phyloP scores from a whole-genome alignment of 2,888 invertebrate genomes.

The Ethmia dodecea region DNA sequence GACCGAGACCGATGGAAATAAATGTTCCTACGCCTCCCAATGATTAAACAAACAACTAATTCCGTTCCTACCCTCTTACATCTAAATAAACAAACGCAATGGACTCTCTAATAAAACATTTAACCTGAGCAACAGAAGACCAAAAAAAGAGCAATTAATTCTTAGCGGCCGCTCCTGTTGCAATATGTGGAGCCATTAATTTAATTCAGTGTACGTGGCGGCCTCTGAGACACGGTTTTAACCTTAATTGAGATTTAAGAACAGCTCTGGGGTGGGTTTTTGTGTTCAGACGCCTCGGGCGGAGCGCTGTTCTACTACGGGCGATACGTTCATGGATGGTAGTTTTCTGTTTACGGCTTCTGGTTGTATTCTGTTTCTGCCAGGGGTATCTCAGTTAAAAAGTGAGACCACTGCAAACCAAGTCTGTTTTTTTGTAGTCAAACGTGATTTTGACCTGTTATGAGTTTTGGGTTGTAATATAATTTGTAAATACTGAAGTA shows the following conservation, averaged over 20 bases:
- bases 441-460: too few relatives aligned
- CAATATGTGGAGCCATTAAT: constrained; percentile 77
- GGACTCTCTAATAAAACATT: constrained; percentile 63
- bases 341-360: too few relatives aligned
- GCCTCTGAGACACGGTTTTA: constrained; percentile 65
- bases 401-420: too few relatives aligned
- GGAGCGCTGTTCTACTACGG: not conserved
- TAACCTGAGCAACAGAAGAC: constrained; percentile 40
- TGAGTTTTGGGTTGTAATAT: too few relatives aligned
- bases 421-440: too few relatives aligned
- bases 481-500: too few relatives aligned
- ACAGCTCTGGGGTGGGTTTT: constrained; percentile 53
- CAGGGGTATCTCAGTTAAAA: too few relatives aligned
- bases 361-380: too few relatives aligned
- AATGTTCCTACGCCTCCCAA: constrained; percentile 20
- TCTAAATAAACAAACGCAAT: constrained; percentile 53
- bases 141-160: constrained; percentile 70
- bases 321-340: too few relatives aligned
- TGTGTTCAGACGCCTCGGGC: constrained; percentile 39
- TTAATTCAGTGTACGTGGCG: constrained; percentile 72
- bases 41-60: constrained; percentile 36
- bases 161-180: constrained; percentile 49
- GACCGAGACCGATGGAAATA: too few relatives aligned
- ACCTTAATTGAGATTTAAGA: constrained; percentile 78
- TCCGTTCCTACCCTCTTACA: constrained; percentile 24